Conservation (phyloP, 2,113 vertebrate genomes). For the Pteronura brasiliensis region DNA sequence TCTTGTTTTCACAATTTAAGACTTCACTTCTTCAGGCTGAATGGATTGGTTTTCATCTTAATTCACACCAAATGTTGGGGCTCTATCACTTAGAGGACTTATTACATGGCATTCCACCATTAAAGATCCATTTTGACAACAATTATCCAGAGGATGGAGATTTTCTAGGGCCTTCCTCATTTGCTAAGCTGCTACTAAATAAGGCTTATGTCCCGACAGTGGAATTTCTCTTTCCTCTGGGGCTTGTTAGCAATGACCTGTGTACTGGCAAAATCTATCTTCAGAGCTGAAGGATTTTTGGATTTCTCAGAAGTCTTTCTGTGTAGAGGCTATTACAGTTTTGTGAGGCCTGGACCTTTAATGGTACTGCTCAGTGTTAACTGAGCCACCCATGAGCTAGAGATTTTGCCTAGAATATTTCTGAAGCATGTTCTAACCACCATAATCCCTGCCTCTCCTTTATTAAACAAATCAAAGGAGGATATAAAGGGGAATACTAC, state of each 20-base stretch:
- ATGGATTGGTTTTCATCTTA: not conserved
- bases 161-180: not conserved
- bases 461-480: not conserved
- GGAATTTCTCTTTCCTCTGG: not conserved
- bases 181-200: not conserved
- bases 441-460: not conserved
- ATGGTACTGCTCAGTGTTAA: not conserved
- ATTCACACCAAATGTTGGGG: not conserved
- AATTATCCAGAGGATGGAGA: not conserved
- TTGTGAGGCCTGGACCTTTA: not conserved
- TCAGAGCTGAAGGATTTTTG: not conserved
- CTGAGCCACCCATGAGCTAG: not conserved
- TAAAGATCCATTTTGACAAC: not conserved
- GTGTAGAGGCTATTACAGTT: not conserved
- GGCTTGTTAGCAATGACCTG: not conserved
- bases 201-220: rapidly evolving
- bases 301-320: not conserved
- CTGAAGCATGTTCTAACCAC: not conserved
- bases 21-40: not conserved
- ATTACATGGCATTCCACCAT: not conserved
- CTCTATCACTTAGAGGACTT: not conserved
- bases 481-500: not conserved
- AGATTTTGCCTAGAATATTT: not conserved
- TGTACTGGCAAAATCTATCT: not conserved
- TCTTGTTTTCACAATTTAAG: not conserved